Evolutionary conservation across 1,140 invertebrate genomes (phyloP), one percentile per base, ranked within the genome.

Genomic region (Cyrtorhinus lividipennis): DNA sequence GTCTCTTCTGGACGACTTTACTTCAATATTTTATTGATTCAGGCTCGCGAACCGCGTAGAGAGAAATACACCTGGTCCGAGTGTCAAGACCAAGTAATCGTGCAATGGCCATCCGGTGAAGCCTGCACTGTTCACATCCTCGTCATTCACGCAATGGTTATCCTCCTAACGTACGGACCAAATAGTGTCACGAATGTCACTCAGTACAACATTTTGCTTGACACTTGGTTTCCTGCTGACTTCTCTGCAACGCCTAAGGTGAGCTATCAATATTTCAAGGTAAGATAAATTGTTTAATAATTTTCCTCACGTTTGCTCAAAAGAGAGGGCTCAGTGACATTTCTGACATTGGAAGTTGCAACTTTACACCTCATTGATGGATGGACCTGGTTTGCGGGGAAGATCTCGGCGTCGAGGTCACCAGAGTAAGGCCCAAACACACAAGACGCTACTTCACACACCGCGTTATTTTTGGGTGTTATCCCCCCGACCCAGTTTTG

Each of bases 111-210:
- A n/a, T 81, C 80, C 46, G 90, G 90, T 0, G 83, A 91, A 61
- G 82, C 87, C 67, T 87, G 88, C 45, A 88, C 86, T 0, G 79
- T 97, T 73, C 88, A 94, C 70, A 85, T 93, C 63, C 75, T 94
- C 2, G 85, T 95, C 0, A 89, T 96, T 26, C 92, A 97, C 71
- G 91, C 93, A 1, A 91, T 95, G 74, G 87, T 96, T n/a, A 94
- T 96, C 68, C 74, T 96, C 0, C 73, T 97, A 0, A 93, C 91
- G 1, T 90, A 85, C 67, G 84, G 85, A 22, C 82, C 83, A 24
- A 61, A 63, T 23, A 56, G 48, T 15, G 59, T 66, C 18, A 62
- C 61, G 15, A 46, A 64, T 18, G 46, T 44, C 2, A 38, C 63
- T 24, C 64, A 66, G 57, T 69, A 66, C 30, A 73, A 82, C 13